Base-by-base conservation (phyloP, 2,888 invertebrate genomes). In the Argyresthia goedartella region DNA sequence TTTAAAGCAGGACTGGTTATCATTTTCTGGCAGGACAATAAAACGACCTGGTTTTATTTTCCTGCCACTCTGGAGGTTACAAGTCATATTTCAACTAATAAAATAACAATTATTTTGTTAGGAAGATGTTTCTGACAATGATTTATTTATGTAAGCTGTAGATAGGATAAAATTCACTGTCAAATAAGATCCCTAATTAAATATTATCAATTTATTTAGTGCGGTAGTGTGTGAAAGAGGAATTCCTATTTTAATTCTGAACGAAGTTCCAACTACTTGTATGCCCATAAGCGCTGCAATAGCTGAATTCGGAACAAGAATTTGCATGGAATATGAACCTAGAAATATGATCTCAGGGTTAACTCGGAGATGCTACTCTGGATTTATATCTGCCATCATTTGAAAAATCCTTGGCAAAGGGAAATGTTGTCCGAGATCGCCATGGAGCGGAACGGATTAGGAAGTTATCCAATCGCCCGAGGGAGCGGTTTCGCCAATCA, bases 311-410 rank as follows among this genome's bases (percentile, higher is more conserved):
- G 51, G 53, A 56, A 53, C 53, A 42, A 45, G 46, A 39, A 51
- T 50, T 52, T 54, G 57, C 58, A 61, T 63, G 56, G 63, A 67
- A 67, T 67, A 67, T 65, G 61, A 68, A 63, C 67, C 63, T 57
- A 54, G 56, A 57, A 60, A 63, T 63, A 63, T 60, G 58, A 61
- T 61, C 61, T 62, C 61, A 56, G 56, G 60, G 56, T 58, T 58
- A 59, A 61, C 16, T 34, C 43, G 45, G 16, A 50, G 44, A 44
- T 44, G 14, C 44, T 14, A 44, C 44, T 15, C 10, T 16, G 15
- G 9, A 44, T 15, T 44, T 8, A 14, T 9, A 16, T 8, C 44
- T 4, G 25, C 25, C 25, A 25, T 4, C 25, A 25, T 2, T n/a
- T 4, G 25, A 25, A 25, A 25, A 25, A 6, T 25, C 25, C 25